These are phyloP conservation scores for Serilophus lunatus DNA, from an alignment of 2,113 vertebrate species.

Conservation along the genomic window DNA sequence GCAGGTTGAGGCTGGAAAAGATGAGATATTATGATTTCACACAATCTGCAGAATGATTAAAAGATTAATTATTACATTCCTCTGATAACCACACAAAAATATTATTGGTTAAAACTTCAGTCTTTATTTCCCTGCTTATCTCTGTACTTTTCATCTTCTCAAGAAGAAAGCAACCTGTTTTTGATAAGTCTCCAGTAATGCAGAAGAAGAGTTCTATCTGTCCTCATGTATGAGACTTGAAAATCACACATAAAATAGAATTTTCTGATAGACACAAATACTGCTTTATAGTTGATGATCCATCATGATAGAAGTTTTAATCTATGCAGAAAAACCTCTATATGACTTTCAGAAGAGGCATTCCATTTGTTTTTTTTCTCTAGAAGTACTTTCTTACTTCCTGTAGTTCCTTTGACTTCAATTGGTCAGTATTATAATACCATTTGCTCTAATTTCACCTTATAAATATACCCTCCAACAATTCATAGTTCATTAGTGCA, in stretches of 20 bases:
- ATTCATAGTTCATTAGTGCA: neutral
- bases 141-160: conserved; percentile 61
- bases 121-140: conserved; percentile 62
- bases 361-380: neutral
- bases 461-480: neutral
- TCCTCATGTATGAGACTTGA: neutral
- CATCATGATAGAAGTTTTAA: neutral
- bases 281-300: neutral
- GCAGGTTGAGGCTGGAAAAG: conserved; percentile 63
- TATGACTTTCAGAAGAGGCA: neutral
- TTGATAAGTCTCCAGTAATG: conserved; percentile 46
- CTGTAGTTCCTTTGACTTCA: neutral
- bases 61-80: conserved; percentile 68
- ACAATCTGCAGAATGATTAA: conserved; percentile 48
- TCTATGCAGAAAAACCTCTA: neutral
- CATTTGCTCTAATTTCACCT: neutral
- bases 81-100: conserved; percentile 67
- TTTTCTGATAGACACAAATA: neutral
- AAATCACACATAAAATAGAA: neutral
- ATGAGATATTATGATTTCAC: conserved; percentile 55
- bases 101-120: conserved; percentile 52
- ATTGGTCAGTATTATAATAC: neutral
- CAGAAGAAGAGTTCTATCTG: neutral
- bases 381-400: neutral
- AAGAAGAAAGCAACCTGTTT: conserved; percentile 45